phyloP scores from a whole-genome alignment of 2,888 invertebrate species.

The Erebia aethiops region DNA sequence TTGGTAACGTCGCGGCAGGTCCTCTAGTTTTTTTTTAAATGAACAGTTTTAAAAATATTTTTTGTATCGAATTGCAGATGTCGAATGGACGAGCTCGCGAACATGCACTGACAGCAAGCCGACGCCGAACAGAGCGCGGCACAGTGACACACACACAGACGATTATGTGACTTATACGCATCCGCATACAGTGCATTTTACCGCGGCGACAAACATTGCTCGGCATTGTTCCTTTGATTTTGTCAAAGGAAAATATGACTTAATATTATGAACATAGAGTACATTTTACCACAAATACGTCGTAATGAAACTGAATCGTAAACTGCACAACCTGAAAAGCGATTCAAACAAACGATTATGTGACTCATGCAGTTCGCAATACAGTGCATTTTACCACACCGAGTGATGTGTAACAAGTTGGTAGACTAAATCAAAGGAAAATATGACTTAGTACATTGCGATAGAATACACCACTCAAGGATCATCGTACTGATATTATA shows the following conservation, averaged over 20 bases:
- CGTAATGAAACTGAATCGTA: not conserved
- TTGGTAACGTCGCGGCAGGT: too few relatives aligned
- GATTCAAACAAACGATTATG: not conserved
- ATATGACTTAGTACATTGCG: not conserved
- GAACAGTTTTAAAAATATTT: too few relatives aligned
- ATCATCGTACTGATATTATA: too few relatives aligned
- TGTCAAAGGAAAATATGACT: not conserved
- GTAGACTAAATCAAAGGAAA: not conserved
- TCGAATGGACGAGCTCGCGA: conserved; percentile 92
- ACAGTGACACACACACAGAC: not conserved
- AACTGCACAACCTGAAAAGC: too few relatives aligned
- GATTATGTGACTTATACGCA: not conserved
- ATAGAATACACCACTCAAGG: not conserved
- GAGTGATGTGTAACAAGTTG: not conserved
- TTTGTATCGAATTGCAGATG: conserved; percentile 69
- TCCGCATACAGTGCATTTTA: not conserved
- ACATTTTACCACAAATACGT: not conserved
- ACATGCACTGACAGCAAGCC: conserved; percentile 64
- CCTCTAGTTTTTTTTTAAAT: too few relatives aligned
- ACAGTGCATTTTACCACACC: not conserved
- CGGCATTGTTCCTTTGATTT: too few relatives aligned
- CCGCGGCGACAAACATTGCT: not conserved
- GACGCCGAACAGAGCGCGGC: conserved; percentile 28
- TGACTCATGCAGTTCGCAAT: not conserved
- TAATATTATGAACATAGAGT: not conserved